Evolutionary conservation across 2,113 vertebrate species (phyloP).

Genomic region (Phocoena phocoena): DNA sequence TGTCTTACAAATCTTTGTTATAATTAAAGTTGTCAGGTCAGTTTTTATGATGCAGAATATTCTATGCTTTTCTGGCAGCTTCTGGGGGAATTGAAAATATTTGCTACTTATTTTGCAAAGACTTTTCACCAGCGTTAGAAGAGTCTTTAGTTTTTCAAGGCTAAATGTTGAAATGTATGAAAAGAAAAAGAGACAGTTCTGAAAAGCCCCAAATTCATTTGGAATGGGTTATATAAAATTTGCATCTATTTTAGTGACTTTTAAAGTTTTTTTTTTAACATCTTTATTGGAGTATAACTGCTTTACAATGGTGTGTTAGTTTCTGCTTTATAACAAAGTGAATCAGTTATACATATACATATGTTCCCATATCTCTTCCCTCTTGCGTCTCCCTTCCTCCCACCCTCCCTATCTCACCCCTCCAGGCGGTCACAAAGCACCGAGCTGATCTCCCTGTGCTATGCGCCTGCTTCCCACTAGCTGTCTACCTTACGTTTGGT

Average conservation of each 20-base stretch:
- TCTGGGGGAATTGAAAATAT: neutral
- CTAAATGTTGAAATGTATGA: neutral
- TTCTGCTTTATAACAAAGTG: too few species aligned
- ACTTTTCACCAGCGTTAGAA: neutral
- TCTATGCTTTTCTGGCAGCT: slow-evolving; percentile 22
- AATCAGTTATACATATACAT: too few species aligned
- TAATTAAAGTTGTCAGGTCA: neutral
- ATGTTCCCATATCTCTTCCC: too few species aligned
- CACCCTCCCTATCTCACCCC: too few species aligned
- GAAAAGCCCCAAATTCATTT: neutral
- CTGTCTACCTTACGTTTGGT: too few species aligned
- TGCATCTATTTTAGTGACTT: neutral
- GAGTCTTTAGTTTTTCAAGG: neutral
- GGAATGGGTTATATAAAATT: neutral
- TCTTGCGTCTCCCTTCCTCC: too few species aligned
- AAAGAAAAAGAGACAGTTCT: neutral
- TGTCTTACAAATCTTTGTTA: slow-evolving; percentile 32
- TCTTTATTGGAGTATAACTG: too few species aligned
- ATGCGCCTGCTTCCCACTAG: too few species aligned
- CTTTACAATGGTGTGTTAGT: too few species aligned
- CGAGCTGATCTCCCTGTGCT: too few species aligned
- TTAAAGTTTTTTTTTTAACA: neutral
- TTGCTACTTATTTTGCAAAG: neutral
- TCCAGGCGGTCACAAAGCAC: too few species aligned
- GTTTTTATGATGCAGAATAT: slow-evolving; percentile 32